A percentile compares a stretch with the other conserved stretches of the same genome.
Conservation (phyloP, 2,888 invertebrate genomes). For the Dorcus hopei region DNA sequence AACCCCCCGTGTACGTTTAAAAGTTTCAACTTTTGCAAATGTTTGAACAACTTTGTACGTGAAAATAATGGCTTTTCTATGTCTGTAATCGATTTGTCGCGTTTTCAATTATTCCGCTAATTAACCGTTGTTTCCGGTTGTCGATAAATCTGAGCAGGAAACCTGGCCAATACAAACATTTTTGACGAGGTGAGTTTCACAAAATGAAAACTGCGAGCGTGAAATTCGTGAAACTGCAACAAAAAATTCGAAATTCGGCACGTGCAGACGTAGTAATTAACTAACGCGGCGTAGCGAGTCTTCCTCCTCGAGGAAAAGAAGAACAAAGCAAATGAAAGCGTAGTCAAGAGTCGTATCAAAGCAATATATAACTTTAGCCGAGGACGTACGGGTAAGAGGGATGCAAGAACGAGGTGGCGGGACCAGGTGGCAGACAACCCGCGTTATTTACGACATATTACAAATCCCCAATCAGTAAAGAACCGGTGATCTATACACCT, state of each 20-base stretch:
- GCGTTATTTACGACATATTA: conserved; percentile 38
- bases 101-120: no score
- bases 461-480: conserved; percentile 40
- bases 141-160: no score
- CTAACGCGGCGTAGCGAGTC: conserved; percentile 17
- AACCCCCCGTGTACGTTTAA: no score
- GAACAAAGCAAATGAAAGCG: conserved; percentile 33
- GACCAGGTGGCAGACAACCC: conserved; percentile 33
- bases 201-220: no score
- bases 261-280: conserved; percentile 20
- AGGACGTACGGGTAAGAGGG: conserved; percentile 22
- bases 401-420: conserved; percentile 26
- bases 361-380: conserved; percentile 35
- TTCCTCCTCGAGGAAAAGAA: conserved; percentile 20
- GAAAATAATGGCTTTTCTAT: no score
- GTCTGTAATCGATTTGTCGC: no score
- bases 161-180: no score
- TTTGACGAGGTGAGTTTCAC: no score
- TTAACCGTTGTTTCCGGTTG: no score
- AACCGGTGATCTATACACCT: conserved; percentile 35
- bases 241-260: conserved; percentile 3
- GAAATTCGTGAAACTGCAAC: no score
- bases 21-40: no score
- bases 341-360: conserved; percentile 32
- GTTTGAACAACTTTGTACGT: no score